Percentiles rank a stretch among this genome's conserved stretches.
Evolutionary conservation across 1,140 invertebrate genomes (phyloP).

Genomic region (Drosophila punjabiensis): DNA sequence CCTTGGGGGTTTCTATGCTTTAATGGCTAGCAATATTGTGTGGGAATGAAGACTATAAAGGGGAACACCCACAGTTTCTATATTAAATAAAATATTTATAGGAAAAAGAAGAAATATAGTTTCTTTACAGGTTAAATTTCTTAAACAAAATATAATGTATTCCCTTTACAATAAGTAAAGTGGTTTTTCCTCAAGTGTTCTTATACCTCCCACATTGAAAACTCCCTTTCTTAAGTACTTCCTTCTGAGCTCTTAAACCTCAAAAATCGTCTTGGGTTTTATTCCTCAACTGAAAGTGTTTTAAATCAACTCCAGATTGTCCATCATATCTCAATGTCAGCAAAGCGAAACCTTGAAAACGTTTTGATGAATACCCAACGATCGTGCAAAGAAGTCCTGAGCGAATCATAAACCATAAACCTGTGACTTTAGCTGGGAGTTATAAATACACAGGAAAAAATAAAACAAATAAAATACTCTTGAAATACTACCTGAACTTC

Average conservation of each 20-base stretch:
- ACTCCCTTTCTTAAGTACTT: neutral
- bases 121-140: neutral
- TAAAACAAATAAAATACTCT: too few species aligned
- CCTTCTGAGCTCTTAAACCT: neutral
- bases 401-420: slow-evolving; percentile 59
- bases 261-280: slow-evolving; percentile 1
- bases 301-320: slow-evolving; percentile 39
- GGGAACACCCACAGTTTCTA: neutral
- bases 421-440: slow-evolving; percentile 21
- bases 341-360: slow-evolving; percentile 52
- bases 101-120: neutral
- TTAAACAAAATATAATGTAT: neutral
- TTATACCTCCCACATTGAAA: slow-evolving; percentile 9
- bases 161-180: neutral
- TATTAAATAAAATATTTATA: neutral
- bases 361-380: slow-evolving; percentile 48
- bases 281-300: slow-evolving; percentile 10
- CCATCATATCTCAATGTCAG: slow-evolving; percentile 37
- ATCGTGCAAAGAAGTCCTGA: slow-evolving; percentile 49
- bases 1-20: neutral
- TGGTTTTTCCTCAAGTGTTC: slow-evolving; percentile 1
- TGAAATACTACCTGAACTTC: neutral
- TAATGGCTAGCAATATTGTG: neutral
- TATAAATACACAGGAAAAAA: neutral
- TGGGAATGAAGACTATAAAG: neutral